phyloP scores from a whole-genome alignment of 2,888 invertebrate species.

The Troilus luridus region DNA sequence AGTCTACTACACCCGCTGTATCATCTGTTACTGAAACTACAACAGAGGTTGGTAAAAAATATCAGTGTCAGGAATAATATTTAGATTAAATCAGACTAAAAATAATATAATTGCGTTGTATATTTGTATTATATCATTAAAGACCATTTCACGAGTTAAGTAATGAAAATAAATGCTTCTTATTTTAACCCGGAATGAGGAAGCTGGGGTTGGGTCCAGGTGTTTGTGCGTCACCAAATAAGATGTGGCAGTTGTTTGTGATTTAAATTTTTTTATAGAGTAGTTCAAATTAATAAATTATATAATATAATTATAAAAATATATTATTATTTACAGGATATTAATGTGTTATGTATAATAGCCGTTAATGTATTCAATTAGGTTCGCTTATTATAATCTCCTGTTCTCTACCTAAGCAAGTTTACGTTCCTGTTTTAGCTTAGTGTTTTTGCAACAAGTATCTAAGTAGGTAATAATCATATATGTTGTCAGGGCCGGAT shows the following conservation, averaged over 20 bases:
- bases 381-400: background rate
- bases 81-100: no score
- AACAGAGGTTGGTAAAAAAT: no score
- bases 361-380: background rate
- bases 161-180: background rate
- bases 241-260: background rate
- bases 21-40: no score
- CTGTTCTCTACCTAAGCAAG: background rate
- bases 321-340: no score
- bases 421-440: background rate
- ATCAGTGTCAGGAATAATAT: no score
- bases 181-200: constrained; percentile 7
- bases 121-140: background rate
- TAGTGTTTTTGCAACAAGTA: background rate
- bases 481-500: no score
- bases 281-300: background rate
- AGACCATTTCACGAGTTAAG: background rate
- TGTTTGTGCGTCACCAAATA: background rate
- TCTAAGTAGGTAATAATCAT: background rate
- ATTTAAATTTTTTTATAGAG: background rate
- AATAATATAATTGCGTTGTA: background rate
- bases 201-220: background rate
- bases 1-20: no score
- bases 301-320: background rate
- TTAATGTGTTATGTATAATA: background rate